Evolutionary conservation across 1,140 invertebrate species (phyloP), one percentile per base, ranked within the genome.

Genomic region (Berghia stephanieae): DNA sequence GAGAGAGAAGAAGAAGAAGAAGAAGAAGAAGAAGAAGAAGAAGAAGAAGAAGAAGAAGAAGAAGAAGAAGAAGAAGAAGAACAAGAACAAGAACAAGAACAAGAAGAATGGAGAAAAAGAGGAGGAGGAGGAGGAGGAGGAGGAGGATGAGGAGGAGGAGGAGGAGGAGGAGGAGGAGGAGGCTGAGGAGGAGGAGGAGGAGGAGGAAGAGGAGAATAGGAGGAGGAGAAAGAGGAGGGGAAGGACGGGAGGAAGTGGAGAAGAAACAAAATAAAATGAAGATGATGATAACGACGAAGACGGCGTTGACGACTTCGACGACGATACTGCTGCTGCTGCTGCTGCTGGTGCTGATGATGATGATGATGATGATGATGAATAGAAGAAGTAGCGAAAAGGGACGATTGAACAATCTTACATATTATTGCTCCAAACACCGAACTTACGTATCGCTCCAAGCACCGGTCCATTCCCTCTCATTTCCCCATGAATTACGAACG

Each of bases 401-500:
- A 49, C n/a, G n/a, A n/a, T n/a, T n/a, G n/a, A n/a, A n/a, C n/a
- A n/a, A n/a, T n/a, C n/a, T n/a, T n/a, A n/a, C n/a, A n/a, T n/a
- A n/a, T n/a, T n/a, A 34, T 34, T 43, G 72, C 91, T 92, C 89
- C 96, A n/a, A n/a, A n/a, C n/a, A n/a, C n/a, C n/a, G 34, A 49
- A 74, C 91, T 92, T 89, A 96, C 94, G 94, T 92, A 88, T 99
- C 97, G 88, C 95, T 95, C 96, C 97, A 99, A 0, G 96, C 92
- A 24, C 98, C 98, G 85, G 97, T 98, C 98, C 98, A 99, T 90
- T 99, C 97, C 0, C 94, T 94, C 86, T 98, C 95, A 87, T 98
- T 98, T 27, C 97, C 98, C 98, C 97, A 99, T 1, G 98, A 97
- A 91, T 99, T 99, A 46, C 97, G 91, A 83, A 98, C 92, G 68